Base-by-base conservation (phyloP, 2,888 invertebrate genomes). In the Colletes collaris region DNA sequence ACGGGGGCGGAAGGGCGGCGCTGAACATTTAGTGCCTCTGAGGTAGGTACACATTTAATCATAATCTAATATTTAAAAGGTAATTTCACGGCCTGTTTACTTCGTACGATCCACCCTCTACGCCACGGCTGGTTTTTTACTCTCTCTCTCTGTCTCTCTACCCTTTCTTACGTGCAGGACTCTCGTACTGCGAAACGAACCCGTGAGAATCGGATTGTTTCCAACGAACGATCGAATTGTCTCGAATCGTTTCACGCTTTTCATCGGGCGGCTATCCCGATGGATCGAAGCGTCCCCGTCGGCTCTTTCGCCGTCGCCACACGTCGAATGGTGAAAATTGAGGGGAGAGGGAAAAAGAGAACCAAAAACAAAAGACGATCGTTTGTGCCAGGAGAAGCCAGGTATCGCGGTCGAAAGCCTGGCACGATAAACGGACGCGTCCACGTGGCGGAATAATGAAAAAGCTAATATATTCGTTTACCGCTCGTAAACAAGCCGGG, bases 41-140 rank as follows among this genome's bases (percentile, higher is more conserved):
- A 91, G 89, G 89, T 89, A 89, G 90, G 91, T 91, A 92, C 92
- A 92, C 91, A 92, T 92, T 92, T 92, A 93, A 92, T 93, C 92
- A 92, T 93, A 93, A 93, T 93, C 92, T 92, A 93, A 93, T 93
- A 93, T 93, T 93, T 93, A 93, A 92, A 92, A 92, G 92, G 92
- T 93, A 93, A 93, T 93, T 93, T 93, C 93, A 93, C 92, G 93
- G 92, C 89, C 90, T 93, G 93, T 92, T 93, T 93, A 91, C 91
- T 85, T 86, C 91, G 82, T 86, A 85, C 88, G 76, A 85, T 86
- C 85, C 87, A 74, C 85, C 88, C 85, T 86, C 80, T 75, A 75
- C 68, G 82, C 76, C 76, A 75, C 81, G 77, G 68, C 83, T 79
- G 66, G 79, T 76, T 84, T 79, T 62, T 60, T 46, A 27, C 44